Evolutionary conservation across 2,797 vertebrate species (phyloP), one percentile per base, ranked within the genome.

Genomic region (Pantherophis vulpinus): DNA sequence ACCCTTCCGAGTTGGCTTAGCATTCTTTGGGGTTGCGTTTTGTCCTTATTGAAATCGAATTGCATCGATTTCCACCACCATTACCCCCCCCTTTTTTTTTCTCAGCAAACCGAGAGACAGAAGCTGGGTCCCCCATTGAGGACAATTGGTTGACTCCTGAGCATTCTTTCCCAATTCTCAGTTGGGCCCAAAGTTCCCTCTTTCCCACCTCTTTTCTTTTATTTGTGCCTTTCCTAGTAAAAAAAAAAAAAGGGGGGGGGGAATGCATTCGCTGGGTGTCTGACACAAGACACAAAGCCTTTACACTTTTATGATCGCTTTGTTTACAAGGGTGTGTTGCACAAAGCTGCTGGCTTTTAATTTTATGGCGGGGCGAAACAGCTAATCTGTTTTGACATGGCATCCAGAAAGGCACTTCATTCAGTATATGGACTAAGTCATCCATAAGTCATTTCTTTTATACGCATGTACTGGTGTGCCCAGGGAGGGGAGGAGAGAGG

Each of bases 361-460:
- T 97, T 97, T 97, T 96, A 93, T 96, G 96, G 97, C 94, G 55
- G 95, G 93, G 93, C 96, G 95, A 95, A 96, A 97, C 66, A 94
- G 96, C 96, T 98, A 98, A 98, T 98, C 97, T 98, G 97, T 97
- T 98, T 98, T 99, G 98, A 98, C 98, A 97, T 97, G 98, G 98
- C 98, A 98, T 98, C 98, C 98, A 98, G 98, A 93, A 98, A 98
- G 98, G 98, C 97, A 97, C 96, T 96, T 97, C 96, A 98, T 98
- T 98, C 97, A 97, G 98, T 97, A 98, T 97, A 98, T n/a, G 94
- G 97, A 98, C 97, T 98, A 98, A 98, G 98, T 98, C 98, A 99
- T 98, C 98, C 98, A 98, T 98, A 99, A 99, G 98, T 98, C 98
- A 99, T 98, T 98, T 98, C 98, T 98, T 98, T 98, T 98, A 98